These are phyloP conservation scores for Scaptomyza pallida DNA, from an alignment of 1,140 invertebrate genomes.

Conservation along the genomic window DNA sequence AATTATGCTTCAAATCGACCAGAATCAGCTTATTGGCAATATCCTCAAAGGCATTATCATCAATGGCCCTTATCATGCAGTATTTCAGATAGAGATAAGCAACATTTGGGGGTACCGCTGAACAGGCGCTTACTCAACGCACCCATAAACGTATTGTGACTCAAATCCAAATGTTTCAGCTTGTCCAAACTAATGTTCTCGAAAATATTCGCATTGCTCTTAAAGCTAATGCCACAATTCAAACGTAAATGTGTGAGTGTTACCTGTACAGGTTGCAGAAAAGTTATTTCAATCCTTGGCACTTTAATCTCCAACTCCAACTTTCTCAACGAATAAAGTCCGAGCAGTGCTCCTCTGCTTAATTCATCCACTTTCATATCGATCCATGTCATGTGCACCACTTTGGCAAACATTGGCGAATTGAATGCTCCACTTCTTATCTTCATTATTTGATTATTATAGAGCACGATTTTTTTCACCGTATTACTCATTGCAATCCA, in stretches of 20 bases:
- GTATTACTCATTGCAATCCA: conserved; percentile 33
- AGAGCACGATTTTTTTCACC: conserved; percentile 40
- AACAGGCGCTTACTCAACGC: conserved; percentile 41
- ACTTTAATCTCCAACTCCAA: conserved; percentile 51
- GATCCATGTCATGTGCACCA: conserved; percentile 45
- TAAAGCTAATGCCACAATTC: conserved; percentile 44
- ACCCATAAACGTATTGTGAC: conserved; percentile 51
- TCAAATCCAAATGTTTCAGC: conserved; percentile 54
- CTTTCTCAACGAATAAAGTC: conserved; percentile 47
- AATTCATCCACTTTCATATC: conserved; percentile 37
- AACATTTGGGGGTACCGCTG: conserved; percentile 49
- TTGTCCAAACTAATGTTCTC: conserved; percentile 47
- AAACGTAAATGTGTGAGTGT: conserved; percentile 50
- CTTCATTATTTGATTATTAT: conserved; percentile 21
- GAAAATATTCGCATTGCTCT: conserved; percentile 34
- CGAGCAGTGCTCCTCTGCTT: conserved; percentile 50
- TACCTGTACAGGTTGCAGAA: conserved; percentile 60
- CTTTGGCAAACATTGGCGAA: conserved; percentile 41
- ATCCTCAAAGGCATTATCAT: conserved; percentile 44
- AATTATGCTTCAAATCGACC: conserved; percentile 52
- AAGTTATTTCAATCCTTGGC: conserved; percentile 25
- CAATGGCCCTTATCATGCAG: conserved; percentile 45
- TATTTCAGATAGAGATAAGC: conserved; percentile 43
- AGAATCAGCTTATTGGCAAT: conserved; percentile 33
- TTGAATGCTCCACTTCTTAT: conserved; percentile 52